Evolutionary conservation across 2,113 vertebrate species (phyloP), one percentile per base, ranked within the genome.

Genomic region (Neogale vison): DNA sequence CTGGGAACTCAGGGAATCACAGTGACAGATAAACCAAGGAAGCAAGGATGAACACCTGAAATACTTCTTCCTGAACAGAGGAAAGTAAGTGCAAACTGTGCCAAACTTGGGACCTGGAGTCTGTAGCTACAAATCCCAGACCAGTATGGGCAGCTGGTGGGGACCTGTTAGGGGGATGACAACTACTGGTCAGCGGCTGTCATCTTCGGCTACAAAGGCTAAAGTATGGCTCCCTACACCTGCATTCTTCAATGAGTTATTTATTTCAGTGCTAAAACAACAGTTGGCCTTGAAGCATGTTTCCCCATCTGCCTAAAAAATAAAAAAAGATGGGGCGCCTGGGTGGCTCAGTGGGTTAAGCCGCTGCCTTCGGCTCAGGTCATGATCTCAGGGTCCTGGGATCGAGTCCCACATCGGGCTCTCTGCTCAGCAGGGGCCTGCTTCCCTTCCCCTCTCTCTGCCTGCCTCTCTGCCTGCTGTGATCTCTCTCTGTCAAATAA

Each of bases 291-390:
- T 0, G 4, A 88, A 47, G 90, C 88, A 80, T 55, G 90, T 55
- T 96, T 96, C 92, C 13, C 84, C 23, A 96, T 61, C 82, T 97
- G 65, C 72, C 59, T 86, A 63, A 93, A 96, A 95, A 72, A 57
- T 69, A 93, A 88, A 97, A 95, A 65, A 14, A 47, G 67, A 93
- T n/a, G n/a, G n/a, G n/a, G n/a, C n/a, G n/a, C n/a, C n/a, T n/a
- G n/a, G n/a, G n/a, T n/a, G n/a, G n/a, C n/a, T n/a, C n/a, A n/a
- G n/a, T n/a, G n/a, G n/a, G n/a, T n/a, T n/a, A n/a, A n/a, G n/a
- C n/a, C n/a, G n/a, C n/a, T n/a, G n/a, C n/a, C n/a, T n/a, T n/a
- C n/a, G n/a, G n/a, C n/a, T n/a, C n/a, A n/a, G n/a, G n/a, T n/a
- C n/a, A n/a, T n/a, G n/a, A n/a, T n/a, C n/a, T n/a, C n/a, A n/a